These are phyloP conservation scores for Pseudococcus viburni DNA, from an alignment of 2,888 invertebrate species.

Conservation along the genomic window DNA sequence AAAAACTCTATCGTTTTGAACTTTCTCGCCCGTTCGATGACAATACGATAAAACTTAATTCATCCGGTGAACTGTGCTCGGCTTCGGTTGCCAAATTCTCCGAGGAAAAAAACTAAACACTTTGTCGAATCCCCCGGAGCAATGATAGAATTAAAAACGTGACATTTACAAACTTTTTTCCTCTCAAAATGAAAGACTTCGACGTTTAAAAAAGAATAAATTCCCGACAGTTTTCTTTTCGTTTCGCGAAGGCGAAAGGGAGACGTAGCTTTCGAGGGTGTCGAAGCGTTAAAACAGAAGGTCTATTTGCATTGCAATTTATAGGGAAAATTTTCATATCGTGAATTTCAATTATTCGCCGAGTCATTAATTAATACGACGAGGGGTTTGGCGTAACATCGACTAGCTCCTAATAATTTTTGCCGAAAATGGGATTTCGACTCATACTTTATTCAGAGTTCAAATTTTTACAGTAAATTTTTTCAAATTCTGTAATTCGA, in stretches of 20 bases:
- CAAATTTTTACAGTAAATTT: too few species aligned
- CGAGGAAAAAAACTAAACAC: not conserved
- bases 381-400: not conserved
- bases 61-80: not conserved
- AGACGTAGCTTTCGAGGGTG: constrained; percentile 20
- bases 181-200: not conserved
- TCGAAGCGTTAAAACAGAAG: constrained; percentile 18
- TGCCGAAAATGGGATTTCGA: too few species aligned
- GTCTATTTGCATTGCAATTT: not conserved
- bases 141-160: constrained; percentile 38
- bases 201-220: not conserved
- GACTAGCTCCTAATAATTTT: too few species aligned
- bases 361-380: not conserved
- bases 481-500: too few species aligned
- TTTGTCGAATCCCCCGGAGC: constrained; percentile 23
- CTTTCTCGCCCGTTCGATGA: constrained; percentile 6
- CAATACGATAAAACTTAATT: not conserved
- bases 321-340: not conserved
- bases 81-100: not conserved
- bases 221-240: constrained; percentile 1
- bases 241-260: not conserved
- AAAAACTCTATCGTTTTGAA: not conserved
- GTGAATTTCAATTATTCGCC: not conserved
- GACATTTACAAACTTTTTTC: constrained; percentile 40
- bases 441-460: too few species aligned